phyloP scores from a whole-genome alignment of 2,113 vertebrate genomes.

The Ciconia stormi region DNA sequence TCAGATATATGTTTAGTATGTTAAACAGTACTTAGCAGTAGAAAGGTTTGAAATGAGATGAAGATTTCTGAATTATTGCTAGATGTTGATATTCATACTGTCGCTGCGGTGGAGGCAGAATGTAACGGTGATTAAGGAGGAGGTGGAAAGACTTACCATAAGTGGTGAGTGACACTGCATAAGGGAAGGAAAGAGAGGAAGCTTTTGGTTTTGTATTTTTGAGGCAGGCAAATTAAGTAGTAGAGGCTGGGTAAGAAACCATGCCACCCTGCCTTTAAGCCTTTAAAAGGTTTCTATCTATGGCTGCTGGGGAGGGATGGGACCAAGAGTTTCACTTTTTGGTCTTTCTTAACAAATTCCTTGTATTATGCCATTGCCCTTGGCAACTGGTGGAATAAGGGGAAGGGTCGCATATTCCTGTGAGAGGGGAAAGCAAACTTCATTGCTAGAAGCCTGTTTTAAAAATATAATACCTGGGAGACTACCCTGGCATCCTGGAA shows the following conservation, averaged over 20 bases:
- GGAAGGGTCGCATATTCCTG: neutral
- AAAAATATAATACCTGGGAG: neutral
- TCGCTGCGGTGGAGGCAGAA: neutral
- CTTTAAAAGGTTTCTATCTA: neutral
- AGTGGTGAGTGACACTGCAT: neutral
- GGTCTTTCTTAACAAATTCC: neutral
- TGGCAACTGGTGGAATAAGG: neutral
- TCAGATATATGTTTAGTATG: neutral
- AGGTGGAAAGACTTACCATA: neutral
- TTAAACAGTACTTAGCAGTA: neutral
- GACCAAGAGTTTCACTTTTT: neutral
- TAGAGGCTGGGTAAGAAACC: neutral
- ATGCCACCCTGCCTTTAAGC: neutral
- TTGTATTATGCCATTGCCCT: neutral
- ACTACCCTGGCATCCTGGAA: neutral
- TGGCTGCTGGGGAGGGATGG: neutral
- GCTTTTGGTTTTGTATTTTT: neutral
- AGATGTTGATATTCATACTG: neutral
- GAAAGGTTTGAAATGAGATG: neutral
- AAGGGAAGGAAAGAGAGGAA: neutral
- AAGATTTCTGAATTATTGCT: neutral
- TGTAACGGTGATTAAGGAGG: neutral
- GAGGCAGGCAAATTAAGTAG: neutral
- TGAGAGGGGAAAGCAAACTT: neutral
- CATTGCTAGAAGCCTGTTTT: neutral